Conservation (phyloP, 2,113 vertebrate species). For the Seriola rivoliana region DNA sequence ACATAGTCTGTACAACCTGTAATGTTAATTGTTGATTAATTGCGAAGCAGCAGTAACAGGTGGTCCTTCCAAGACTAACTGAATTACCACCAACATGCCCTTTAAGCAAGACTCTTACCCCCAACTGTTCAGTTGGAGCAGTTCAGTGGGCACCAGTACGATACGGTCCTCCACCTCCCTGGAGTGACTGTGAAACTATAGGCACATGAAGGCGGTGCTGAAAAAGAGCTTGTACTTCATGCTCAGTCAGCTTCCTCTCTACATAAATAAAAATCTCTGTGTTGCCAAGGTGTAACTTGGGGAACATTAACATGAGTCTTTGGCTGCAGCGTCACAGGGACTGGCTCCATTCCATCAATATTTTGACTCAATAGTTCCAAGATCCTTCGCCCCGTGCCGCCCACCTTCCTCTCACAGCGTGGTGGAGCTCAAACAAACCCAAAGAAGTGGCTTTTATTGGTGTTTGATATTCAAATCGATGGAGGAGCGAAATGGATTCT, state of each 20-base stretch:
- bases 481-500: constrained; percentile 52
- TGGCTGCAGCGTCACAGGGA: constrained; percentile 63
- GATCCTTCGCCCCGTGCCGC: constrained; percentile 52
- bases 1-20: not conserved
- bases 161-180: constrained; percentile 15
- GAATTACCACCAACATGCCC: not conserved
- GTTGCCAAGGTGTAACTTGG: constrained; percentile 64
- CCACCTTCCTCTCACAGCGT: constrained; percentile 70
- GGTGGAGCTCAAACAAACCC: constrained; percentile 68
- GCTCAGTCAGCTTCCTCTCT: constrained; percentile 36
- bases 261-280: constrained; percentile 55
- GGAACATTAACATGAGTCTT: constrained; percentile 64
- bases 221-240: constrained; percentile 44
- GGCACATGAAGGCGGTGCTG: not conserved
- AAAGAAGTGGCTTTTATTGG: constrained; percentile 73
- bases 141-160: not conserved
- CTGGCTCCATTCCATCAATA: constrained; percentile 76
- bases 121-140: not conserved
- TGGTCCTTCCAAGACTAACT: not conserved
- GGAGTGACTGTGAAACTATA: constrained; percentile 20
- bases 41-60: constrained; percentile 7
- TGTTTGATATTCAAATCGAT: constrained; percentile 82
- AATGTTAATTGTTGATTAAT: constrained; percentile 14
- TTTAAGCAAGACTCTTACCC: constrained; percentile 4
- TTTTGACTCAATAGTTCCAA: constrained; percentile 73